Percentiles rank a stretch among this genome's conserved stretches.
Conservation (phyloP, 1,140 invertebrate species). For the Leucophenga varia region DNA sequence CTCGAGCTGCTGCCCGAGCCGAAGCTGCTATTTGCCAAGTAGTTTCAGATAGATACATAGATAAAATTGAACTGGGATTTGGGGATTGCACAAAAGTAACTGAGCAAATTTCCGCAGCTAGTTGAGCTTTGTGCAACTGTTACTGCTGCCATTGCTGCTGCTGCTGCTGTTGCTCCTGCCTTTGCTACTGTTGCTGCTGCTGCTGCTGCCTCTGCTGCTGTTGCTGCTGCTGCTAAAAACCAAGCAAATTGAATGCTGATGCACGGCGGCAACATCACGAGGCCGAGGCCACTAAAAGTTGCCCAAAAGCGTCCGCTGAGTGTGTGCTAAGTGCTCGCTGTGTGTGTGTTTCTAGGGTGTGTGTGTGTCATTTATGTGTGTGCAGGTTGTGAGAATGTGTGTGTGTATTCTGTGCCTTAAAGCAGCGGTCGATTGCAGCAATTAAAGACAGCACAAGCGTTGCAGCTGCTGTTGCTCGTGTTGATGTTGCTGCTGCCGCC, state of each 20-base stretch:
- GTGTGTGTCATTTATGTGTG: too few relatives aligned
- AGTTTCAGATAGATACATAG: conserved; percentile 51
- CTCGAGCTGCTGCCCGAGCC: too few relatives aligned
- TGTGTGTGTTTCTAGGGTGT: conserved; percentile 25
- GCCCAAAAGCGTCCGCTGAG: conserved; percentile 14
- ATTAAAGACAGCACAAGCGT: conserved; percentile 30
- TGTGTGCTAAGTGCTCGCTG: conserved; percentile 25
- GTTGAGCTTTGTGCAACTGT: conserved; percentile 31
- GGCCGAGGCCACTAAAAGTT: conserved; percentile 19
- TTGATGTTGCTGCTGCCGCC: conserved; percentile 1
- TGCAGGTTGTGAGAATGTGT: too few relatives aligned
- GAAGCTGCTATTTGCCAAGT: too few relatives aligned
- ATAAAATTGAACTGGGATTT: conserved; percentile 53
- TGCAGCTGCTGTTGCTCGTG: conserved; percentile 6
- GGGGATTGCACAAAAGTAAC: conserved; percentile 52
- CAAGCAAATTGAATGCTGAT: conserved; percentile 44
- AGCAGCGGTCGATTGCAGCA: conserved; percentile 18
- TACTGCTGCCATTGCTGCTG: neutral
- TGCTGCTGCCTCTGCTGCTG: conserved; percentile 15
- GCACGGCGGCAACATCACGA: conserved; percentile 9
- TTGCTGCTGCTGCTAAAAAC: conserved; percentile 22
- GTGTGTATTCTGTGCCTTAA: too few relatives aligned
- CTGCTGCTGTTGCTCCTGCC: too few relatives aligned
- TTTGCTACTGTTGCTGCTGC: conserved; percentile 9
- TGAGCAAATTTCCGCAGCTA: conserved; percentile 52